phyloP scores from a whole-genome alignment of 2,888 invertebrate species.

The Boloria selene region DNA sequence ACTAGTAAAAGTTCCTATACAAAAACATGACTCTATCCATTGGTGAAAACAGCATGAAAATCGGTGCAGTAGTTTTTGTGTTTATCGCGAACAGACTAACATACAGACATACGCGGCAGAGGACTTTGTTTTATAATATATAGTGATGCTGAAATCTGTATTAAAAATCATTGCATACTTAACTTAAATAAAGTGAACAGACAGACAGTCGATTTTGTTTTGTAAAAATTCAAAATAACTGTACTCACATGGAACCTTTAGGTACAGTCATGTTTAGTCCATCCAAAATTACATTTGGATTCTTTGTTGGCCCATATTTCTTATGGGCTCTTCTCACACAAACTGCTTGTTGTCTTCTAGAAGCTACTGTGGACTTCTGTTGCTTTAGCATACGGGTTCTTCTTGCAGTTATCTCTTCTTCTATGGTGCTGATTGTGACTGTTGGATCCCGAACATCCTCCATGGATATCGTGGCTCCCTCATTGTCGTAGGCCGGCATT shows the following conservation, averaged over 20 bases:
- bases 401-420: constrained; percentile 59
- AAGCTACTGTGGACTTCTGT: constrained; percentile 87
- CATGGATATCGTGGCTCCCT: constrained; percentile 75
- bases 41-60: background rate
- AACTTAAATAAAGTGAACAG: too few relatives aligned
- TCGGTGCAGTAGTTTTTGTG: too few relatives aligned
- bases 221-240: constrained; percentile 7
- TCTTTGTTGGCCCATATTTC: constrained; percentile 90
- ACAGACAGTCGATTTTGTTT: constrained; percentile 4
- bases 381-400: constrained; percentile 71
- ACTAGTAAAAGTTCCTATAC: too few relatives aligned
- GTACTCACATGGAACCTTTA: constrained; percentile 92
- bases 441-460: constrained; percentile 65
- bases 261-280: constrained; percentile 96
- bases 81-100: too few relatives aligned
- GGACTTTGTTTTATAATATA: too few relatives aligned
- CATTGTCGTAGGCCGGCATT: constrained; percentile 79
- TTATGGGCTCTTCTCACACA: constrained; percentile 92
- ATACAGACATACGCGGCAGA: too few relatives aligned
- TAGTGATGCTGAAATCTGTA: too few relatives aligned
- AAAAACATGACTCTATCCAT: too few relatives aligned
- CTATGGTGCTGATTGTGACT: constrained; percentile 61
- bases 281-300: constrained; percentile 91
- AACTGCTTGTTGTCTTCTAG: constrained; percentile 90
- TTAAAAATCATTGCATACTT: too few relatives aligned